Conservation (phyloP, 2,797 vertebrate genomes). For the Tapera naevia region DNA sequence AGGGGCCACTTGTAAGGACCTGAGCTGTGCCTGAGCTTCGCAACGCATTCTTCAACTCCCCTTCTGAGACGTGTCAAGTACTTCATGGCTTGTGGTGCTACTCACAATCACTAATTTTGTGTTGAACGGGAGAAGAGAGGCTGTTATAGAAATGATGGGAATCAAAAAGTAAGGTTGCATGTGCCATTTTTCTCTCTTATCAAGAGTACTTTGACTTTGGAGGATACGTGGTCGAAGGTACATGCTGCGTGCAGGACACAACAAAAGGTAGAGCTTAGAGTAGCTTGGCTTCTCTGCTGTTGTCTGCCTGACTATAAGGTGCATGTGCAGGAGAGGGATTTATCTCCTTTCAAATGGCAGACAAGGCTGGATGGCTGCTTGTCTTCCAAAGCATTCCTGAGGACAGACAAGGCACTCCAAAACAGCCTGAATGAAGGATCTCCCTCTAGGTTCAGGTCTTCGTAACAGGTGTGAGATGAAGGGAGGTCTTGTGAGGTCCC, state of each 20-base stretch:
- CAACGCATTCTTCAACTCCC: neutral
- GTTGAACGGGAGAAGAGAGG: neutral
- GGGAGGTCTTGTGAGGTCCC: neutral
- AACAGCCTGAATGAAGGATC: neutral
- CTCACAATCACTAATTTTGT: neutral
- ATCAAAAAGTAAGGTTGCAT: neutral
- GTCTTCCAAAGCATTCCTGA: neutral
- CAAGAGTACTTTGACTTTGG: neutral
- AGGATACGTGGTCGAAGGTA: neutral
- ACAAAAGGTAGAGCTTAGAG: conserved; percentile 16
- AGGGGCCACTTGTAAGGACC: neutral
- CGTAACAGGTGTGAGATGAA: neutral
- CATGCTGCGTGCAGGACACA: neutral
- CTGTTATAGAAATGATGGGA: neutral
- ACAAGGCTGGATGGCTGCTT: neutral
- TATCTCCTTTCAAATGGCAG: neutral
- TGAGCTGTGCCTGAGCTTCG: neutral
- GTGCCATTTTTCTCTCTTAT: neutral
- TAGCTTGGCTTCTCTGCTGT: neutral
- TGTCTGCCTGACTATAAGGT: neutral
- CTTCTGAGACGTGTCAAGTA: neutral
- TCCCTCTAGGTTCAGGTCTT: neutral
- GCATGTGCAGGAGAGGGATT: neutral
- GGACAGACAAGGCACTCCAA: neutral
- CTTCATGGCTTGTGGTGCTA: neutral